These are phyloP conservation scores for Heptranchias perlo DNA, from an alignment of 2,113 vertebrate genomes.

Conservation along the genomic window DNA sequence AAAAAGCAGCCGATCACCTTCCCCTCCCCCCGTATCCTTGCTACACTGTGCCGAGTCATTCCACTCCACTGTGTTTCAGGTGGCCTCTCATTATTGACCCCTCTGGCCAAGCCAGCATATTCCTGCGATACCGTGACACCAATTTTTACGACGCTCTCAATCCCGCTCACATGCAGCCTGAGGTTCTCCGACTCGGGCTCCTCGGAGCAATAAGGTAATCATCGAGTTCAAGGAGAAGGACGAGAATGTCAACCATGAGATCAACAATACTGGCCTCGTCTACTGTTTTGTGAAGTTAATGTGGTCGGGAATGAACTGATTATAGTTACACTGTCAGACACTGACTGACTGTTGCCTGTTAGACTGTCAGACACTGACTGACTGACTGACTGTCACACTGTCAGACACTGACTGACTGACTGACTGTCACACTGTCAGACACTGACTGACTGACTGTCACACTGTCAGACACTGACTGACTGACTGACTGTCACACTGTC, in stretches of 20 bases:
- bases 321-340: not conserved
- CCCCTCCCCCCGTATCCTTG: not conserved
- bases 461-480: too few species aligned
- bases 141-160: constrained; percentile 48
- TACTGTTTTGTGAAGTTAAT: not conserved
- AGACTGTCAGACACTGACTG: not conserved
- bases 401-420: too few species aligned
- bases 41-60: not conserved
- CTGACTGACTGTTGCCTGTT: not conserved
- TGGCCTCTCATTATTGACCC: constrained; percentile 49
- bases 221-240: not conserved
- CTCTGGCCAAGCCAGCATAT: constrained; percentile 48
- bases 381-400: not conserved
- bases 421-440: too few species aligned
- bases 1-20: constrained; percentile 38
- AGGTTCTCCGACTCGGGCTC: constrained; percentile 43
- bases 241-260: not conserved
- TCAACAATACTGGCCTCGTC: not conserved
- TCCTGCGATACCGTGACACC: constrained; percentile 51
- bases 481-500: not conserved
- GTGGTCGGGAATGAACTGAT: not conserved
- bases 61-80: constrained; percentile 37
- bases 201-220: constrained; percentile 46
- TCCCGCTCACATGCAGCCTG: constrained; percentile 36
- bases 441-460: too few species aligned